These are phyloP conservation scores for Pristionchus fissidentatus DNA, from an alignment of 2,888 invertebrate genomes.

Conservation along the genomic window DNA sequence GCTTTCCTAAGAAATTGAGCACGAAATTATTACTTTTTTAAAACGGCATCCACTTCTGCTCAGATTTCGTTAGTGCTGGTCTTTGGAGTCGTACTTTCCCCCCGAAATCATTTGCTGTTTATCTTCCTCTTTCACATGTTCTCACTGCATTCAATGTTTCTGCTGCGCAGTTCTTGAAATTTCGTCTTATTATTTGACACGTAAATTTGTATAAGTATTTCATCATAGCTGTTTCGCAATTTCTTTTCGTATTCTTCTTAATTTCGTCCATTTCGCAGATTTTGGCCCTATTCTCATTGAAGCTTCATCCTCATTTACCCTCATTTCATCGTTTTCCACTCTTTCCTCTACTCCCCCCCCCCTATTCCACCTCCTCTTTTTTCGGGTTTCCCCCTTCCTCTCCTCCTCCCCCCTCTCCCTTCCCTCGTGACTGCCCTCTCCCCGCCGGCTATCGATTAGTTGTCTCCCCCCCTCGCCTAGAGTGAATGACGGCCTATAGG, in stretches of 20 bases:
- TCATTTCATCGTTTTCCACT: neutral
- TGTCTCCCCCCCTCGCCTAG: constrained; percentile 25
- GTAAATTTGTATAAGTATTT: neutral
- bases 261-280: neutral
- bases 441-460: constrained; percentile 38
- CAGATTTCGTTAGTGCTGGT: too few species aligned
- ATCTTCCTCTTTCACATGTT: neutral
- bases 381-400: too few species aligned
- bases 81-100: neutral
- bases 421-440: constrained; percentile 24
- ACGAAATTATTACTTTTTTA: too few species aligned
- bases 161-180: neutral
- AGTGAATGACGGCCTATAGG: constrained; percentile 26
- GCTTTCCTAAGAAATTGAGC: too few species aligned
- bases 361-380: too few species aligned
- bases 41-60: too few species aligned
- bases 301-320: neutral
- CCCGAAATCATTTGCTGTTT: neutral
- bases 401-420: neutral
- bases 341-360: neutral
- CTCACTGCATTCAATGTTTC: neutral
- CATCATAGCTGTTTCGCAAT: neutral
- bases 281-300: too few species aligned
- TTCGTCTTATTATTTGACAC: too few species aligned
- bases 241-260: neutral